These are phyloP conservation scores for Channallabes apus DNA, from an alignment of 2,797 vertebrate species.

Conservation along the genomic window DNA sequence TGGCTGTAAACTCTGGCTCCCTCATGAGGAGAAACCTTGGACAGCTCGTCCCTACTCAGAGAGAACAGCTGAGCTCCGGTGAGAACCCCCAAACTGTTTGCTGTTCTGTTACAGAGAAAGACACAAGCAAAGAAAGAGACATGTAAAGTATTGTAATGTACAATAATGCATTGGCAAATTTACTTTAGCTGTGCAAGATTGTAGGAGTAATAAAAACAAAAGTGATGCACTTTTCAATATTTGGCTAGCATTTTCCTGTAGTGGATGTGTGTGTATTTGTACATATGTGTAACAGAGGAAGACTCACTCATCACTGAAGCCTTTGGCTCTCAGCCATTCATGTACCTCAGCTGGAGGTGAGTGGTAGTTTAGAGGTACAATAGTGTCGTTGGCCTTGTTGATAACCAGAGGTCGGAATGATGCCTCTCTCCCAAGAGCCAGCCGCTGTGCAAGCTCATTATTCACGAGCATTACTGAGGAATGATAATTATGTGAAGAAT, in stretches of 20 bases:
- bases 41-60: constrained; percentile 72
- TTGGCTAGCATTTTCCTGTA: background rate
- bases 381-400: constrained; percentile 61
- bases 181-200: background rate
- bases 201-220: too few species aligned
- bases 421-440: constrained; percentile 68
- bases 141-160: background rate
- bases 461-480: constrained; percentile 73
- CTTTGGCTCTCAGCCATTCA: constrained; percentile 80
- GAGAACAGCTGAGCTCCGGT: constrained; percentile 79
- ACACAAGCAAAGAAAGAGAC: background rate
- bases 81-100: constrained; percentile 75
- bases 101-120: constrained; percentile 69
- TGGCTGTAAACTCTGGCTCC: constrained; percentile 82
- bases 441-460: constrained; percentile 78
- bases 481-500: constrained; percentile 21
- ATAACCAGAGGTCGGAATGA: constrained; percentile 57
- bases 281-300: background rate
- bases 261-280: background rate
- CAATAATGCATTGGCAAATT: background rate
- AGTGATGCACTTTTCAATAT: background rate
- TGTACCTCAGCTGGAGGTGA: constrained; percentile 73
- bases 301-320: constrained; percentile 80
- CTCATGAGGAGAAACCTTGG: constrained; percentile 72
- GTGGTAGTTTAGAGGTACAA: constrained; percentile 63